A percentile compares a stretch with the other conserved stretches of the same genome.
Evolutionary conservation across 2,888 invertebrate species (phyloP).

Genomic region (Mythimna impura): DNA sequence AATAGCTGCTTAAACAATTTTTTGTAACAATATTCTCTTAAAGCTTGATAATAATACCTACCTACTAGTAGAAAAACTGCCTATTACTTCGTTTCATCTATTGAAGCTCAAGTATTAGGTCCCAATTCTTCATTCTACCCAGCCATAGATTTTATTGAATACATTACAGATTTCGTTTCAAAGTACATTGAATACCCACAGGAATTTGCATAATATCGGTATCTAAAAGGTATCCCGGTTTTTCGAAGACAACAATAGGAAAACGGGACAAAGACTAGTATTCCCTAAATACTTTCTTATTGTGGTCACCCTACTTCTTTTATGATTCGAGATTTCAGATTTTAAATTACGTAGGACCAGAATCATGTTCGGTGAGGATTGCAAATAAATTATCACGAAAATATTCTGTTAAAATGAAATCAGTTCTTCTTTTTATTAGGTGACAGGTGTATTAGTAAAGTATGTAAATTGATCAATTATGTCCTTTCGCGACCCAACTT

Average conservation of each 20-base stretch:
- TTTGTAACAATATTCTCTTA: background rate
- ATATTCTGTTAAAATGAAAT: conserved; percentile 14
- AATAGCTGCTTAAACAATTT: background rate
- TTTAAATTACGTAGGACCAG: conserved; percentile 13
- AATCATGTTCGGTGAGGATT: background rate
- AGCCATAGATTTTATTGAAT: conserved; percentile 49
- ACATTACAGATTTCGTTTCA: conserved; percentile 43
- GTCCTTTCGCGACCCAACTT: background rate
- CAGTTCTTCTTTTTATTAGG: background rate
- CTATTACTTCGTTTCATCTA: conserved; percentile 6
- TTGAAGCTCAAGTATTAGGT: conserved; percentile 28
- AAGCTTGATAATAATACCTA: background rate
- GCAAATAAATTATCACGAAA: background rate
- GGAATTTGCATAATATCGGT: conserved; percentile 38
- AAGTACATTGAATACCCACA: conserved; percentile 46
- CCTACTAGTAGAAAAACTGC: background rate
- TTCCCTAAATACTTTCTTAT: conserved; percentile 57
- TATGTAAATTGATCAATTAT: background rate
- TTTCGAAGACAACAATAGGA: conserved; percentile 48
- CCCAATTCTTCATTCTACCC: conserved; percentile 22
- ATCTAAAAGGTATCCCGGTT: conserved; percentile 30
- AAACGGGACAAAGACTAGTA: conserved; percentile 53
- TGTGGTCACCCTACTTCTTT: conserved; percentile 52
- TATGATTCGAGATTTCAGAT: conserved; percentile 32
- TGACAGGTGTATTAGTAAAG: conserved; percentile 18